Evolutionary conservation across 2,797 vertebrate species (phyloP).

Genomic region (Chelon auratus): DNA sequence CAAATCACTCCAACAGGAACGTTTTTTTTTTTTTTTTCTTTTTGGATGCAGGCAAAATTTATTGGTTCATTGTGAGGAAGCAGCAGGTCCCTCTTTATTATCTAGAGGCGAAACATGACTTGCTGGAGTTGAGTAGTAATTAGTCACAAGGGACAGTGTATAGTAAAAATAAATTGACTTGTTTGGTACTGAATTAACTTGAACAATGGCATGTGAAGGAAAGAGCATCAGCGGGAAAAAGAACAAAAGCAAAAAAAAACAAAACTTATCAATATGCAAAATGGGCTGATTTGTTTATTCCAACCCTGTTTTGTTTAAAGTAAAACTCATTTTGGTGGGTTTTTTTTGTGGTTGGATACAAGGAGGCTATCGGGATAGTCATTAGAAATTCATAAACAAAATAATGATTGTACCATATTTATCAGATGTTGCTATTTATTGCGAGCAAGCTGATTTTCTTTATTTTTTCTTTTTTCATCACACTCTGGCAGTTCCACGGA

Average conservation of each 20-base stretch:
- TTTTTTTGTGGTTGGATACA: slow-evolving; percentile 43
- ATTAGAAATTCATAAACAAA: slow-evolving; percentile 78
- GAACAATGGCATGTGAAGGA: slow-evolving; percentile 64
- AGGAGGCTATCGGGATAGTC: slow-evolving; percentile 70
- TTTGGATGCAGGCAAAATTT: slow-evolving; percentile 49
- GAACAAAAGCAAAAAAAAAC: slow-evolving; percentile 41
- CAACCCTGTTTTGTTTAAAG: slow-evolving; percentile 63
- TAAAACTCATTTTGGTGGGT: slow-evolving; percentile 37
- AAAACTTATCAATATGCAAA: slow-evolving; percentile 60
- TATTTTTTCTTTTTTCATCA: slow-evolving; percentile 45
- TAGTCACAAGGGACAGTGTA: slow-evolving; percentile 75
- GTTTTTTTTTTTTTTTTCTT: slow-evolving; percentile 34
- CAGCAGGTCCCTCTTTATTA: slow-evolving; percentile 68
- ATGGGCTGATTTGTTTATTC: slow-evolving; percentile 69
- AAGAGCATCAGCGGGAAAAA: slow-evolving; percentile 62
- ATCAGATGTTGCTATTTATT: slow-evolving; percentile 81
- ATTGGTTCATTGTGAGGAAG: slow-evolving; percentile 63
- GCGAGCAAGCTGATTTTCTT: slow-evolving; percentile 49
- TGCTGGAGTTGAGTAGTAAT: slow-evolving; percentile 70
- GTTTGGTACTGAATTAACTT: slow-evolving; percentile 75
- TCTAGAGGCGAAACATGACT: slow-evolving; percentile 72
- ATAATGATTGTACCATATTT: slow-evolving; percentile 75
- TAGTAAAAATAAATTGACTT: slow-evolving; percentile 77
- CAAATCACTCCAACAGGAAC: slow-evolving; percentile 71
- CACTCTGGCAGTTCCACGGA: slow-evolving; percentile 63